These are phyloP conservation scores for Rousettus madagascariensis DNA, from an alignment of 2,797 vertebrate species.

Conservation along the genomic window DNA sequence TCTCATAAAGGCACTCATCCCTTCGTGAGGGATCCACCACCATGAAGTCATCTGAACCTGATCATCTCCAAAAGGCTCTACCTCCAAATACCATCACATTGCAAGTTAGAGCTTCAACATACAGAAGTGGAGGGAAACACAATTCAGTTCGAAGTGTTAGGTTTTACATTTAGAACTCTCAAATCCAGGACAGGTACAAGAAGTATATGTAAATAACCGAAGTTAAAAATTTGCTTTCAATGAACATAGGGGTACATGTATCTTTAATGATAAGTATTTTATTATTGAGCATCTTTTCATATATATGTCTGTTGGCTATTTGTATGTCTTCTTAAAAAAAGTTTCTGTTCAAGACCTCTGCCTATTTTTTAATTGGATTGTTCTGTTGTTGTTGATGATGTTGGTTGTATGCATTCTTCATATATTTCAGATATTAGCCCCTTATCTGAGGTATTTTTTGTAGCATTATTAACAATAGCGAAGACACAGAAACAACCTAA, in stretches of 20 bases:
- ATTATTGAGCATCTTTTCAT: too few species aligned
- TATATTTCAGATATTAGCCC: neutral
- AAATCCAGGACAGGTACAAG: neutral
- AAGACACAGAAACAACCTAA: neutral
- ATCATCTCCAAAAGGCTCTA: neutral
- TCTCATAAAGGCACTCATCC: neutral
- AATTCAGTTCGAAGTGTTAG: neutral
- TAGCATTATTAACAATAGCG: neutral
- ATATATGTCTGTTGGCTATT: neutral
- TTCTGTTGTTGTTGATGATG: neutral
- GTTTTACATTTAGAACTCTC: neutral
- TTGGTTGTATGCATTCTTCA: neutral
- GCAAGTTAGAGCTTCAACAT: neutral
- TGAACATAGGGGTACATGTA: neutral
- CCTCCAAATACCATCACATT: neutral
- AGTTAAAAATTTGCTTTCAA: neutral
- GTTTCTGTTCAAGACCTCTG: neutral
- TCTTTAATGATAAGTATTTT: neutral
- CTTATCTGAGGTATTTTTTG: neutral
- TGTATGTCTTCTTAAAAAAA: neutral
- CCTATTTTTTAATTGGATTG: neutral
- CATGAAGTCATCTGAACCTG: neutral
- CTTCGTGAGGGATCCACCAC: rapidly evolving
- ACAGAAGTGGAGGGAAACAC: neutral
- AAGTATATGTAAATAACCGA: neutral